phyloP scores from a whole-genome alignment of 1,140 invertebrate species.

The Diplogasteroides magnus region DNA sequence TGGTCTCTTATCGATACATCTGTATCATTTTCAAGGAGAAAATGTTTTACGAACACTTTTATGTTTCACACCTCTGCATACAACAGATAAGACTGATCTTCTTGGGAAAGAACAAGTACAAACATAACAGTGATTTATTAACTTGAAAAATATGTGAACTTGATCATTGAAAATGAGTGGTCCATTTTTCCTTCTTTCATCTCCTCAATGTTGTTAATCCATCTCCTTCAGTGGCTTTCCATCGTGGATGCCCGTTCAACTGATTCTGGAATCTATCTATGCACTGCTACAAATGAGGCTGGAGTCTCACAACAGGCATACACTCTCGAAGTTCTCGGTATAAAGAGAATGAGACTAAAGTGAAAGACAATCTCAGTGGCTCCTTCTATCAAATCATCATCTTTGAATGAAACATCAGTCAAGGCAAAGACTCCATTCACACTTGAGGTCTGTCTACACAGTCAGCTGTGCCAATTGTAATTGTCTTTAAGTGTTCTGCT shows the following conservation, averaged over 20 bases:
- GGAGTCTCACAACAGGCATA: constrained; percentile 53
- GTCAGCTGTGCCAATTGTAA: neutral
- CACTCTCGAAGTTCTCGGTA: constrained; percentile 47
- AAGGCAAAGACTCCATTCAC: constrained; percentile 36
- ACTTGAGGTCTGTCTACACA: constrained; percentile 28
- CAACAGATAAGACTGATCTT: too few relatives aligned
- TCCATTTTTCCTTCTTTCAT: too few relatives aligned
- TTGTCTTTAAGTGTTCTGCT: neutral
- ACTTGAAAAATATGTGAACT: too few relatives aligned
- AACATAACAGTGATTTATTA: too few relatives aligned
- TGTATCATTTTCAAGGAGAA: too few relatives aligned
- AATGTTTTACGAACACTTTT: too few relatives aligned
- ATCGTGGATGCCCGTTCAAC: constrained; percentile 43
- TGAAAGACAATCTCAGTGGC: constrained; percentile 31
- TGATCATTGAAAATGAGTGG: too few relatives aligned
- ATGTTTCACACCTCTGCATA: too few relatives aligned
- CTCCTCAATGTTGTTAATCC: too few relatives aligned
- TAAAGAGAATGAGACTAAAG: neutral
- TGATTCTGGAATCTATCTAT: constrained; percentile 55
- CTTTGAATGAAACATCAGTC: constrained; percentile 35
- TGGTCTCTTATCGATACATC: too few relatives aligned
- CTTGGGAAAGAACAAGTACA: too few relatives aligned
- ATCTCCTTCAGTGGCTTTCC: constrained; percentile 24
- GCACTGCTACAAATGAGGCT: constrained; percentile 46
- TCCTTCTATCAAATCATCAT: constrained; percentile 36